These are phyloP conservation scores for Drosophila kurseongensis DNA, from an alignment of 1,140 invertebrate species.

Conservation along the genomic window DNA sequence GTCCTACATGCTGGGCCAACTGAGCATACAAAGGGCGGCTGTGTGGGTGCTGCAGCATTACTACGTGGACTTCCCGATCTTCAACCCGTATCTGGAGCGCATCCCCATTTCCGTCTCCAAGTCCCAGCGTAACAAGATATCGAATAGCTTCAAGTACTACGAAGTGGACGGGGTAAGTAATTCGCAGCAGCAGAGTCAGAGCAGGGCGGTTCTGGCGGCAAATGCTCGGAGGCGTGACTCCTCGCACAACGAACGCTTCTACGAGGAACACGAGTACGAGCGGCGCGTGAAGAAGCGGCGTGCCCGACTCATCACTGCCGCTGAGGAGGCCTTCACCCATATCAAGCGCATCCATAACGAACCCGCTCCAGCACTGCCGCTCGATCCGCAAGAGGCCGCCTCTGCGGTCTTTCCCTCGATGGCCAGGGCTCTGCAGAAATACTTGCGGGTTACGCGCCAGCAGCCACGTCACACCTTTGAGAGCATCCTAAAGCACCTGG, in stretches of 20 bases:
- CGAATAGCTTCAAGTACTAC: slow-evolving; percentile 97
- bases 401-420: slow-evolving; percentile 98
- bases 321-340: slow-evolving; percentile 98
- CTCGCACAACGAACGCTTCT: slow-evolving; percentile 98
- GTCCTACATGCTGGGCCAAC: slow-evolving; percentile 94
- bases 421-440: slow-evolving; percentile 97
- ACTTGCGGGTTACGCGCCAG: slow-evolving; percentile 96
- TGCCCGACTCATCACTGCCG: slow-evolving; percentile 94
- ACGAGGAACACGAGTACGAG: slow-evolving; percentile 99
- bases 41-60: slow-evolving; percentile 97
- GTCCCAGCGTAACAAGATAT: slow-evolving; percentile 89
- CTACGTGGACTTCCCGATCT: slow-evolving; percentile 97
- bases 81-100: slow-evolving; percentile 97
- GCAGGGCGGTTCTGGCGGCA: slow-evolving; percentile 88
- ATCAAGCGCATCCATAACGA: slow-evolving; percentile 93
- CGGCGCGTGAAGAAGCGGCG: slow-evolving; percentile 95
- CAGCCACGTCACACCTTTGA: slow-evolving; percentile 98
- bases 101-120: slow-evolving; percentile 91
- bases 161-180: slow-evolving; percentile 95
- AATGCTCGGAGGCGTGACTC: slow-evolving; percentile 91
- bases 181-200: slow-evolving; percentile 88
- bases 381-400: slow-evolving; percentile 97
- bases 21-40: slow-evolving; percentile 97
- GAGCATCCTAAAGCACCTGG: slow-evolving; percentile 93
- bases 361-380: slow-evolving; percentile 88